Base-by-base conservation (phyloP, 2,888 invertebrate species). In the Chromoteleia sp. region DNA sequence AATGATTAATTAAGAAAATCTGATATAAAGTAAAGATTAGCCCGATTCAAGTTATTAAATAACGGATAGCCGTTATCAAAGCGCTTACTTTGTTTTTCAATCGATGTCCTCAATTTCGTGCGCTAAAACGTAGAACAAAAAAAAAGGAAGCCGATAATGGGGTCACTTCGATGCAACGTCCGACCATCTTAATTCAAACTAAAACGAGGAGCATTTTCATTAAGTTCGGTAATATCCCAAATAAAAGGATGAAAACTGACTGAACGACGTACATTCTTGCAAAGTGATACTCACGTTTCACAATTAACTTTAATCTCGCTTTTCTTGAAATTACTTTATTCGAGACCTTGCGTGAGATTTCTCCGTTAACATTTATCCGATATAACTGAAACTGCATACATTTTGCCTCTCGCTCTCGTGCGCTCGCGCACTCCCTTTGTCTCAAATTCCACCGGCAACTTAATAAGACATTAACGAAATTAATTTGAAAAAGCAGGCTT, bases 261-360 rank as follows among this genome's bases (percentile, higher is more conserved):
- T 45, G 65, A 78, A 71, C 78, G 65, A 61, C 73, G 14, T 41
- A 36, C 45, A 59, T 73, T 71, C 73, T 65, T 78, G 58, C 65
- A 78, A 78, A 78, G 71, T 78, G 78, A 56, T 63, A 71, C 63
- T 71, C 71, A 58, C 71, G 65, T 71, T 78, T 71, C 58, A 59
- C 78, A 63, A 71, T 78, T 78, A 71, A 65, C 71, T 63, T 71
- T 71, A 78, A 78, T 78, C 71, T 70, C 65, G 65, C 39, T 29
- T 70, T 63, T 63, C 70, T 68, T 59, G 76, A 63, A 70, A 77
- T 56, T 70, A 63, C 70, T 77, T 77, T 61, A 70, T 70, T 63
- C 70, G 39, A 77, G 63, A 43, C 43, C 56, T 76, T 29, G 61
- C 68, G 52, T 70, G 68, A 61, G 58, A 63, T 56, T 77, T 70